These are phyloP conservation scores for Melanotaenia boesemani DNA, from an alignment of 2,797 vertebrate genomes.

Conservation along the genomic window DNA sequence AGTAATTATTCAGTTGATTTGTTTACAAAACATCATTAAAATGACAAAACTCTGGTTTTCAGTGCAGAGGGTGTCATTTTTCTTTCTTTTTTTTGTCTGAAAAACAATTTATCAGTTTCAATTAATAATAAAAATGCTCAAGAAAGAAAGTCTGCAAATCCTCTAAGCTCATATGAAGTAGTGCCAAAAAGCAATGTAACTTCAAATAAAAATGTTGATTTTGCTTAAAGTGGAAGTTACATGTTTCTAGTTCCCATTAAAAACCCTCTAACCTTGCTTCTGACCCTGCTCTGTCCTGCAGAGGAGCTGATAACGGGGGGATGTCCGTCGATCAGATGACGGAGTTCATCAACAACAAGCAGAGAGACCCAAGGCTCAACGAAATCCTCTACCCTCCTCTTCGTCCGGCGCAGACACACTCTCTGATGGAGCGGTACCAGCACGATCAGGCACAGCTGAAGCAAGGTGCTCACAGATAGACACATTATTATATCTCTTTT, in stretches of 20 bases:
- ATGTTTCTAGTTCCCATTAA: background rate
- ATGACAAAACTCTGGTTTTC: background rate
- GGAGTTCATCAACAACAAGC: constrained; percentile 96
- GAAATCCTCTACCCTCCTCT: constrained; percentile 98
- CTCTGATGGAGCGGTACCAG: constrained; percentile 94
- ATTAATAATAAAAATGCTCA: background rate
- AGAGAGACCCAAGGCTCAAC: constrained; percentile 94
- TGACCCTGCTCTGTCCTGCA: constrained; percentile 52
- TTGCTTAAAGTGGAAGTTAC: background rate
- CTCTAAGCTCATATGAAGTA: background rate
- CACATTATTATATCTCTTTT: background rate
- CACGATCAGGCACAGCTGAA: constrained; percentile 86
- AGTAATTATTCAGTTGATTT: background rate
- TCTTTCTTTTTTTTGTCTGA: background rate
- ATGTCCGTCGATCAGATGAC: constrained; percentile 95
- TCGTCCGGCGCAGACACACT: constrained; percentile 91
- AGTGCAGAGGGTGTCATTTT: background rate
- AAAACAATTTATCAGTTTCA: too few relatives aligned
- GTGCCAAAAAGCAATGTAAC: too few relatives aligned
- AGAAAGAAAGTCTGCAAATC: background rate
- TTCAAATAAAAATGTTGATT: too few relatives aligned
- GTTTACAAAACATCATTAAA: background rate
- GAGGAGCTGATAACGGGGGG: constrained; percentile 88
- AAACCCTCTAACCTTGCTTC: background rate
- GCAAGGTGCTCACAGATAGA: constrained; percentile 84